Evolutionary conservation across 2,113 vertebrate species (phyloP).

Genomic region (Nothoprocta pentlandii): DNA sequence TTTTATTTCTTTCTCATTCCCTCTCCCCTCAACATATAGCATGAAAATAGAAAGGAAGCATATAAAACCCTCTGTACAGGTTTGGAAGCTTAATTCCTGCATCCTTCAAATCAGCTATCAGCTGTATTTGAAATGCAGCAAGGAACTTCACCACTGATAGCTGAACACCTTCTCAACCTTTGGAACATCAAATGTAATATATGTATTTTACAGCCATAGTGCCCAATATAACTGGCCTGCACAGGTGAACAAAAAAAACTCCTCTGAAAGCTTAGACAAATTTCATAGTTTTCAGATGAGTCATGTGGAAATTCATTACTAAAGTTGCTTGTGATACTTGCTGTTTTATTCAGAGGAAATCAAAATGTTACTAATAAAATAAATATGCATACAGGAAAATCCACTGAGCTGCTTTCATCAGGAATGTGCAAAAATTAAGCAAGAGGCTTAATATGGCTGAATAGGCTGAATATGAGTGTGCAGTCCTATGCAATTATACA

Average conservation of each 20-base stretch:
- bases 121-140: not conserved
- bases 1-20: not conserved
- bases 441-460: not conserved
- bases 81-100: not conserved
- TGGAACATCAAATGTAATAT: not conserved
- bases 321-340: not conserved
- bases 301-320: not conserved
- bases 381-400: not conserved
- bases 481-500: not conserved
- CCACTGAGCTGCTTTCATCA: not conserved
- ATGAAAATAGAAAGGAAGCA: not conserved
- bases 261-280: not conserved
- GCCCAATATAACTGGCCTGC: not conserved
- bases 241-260: not conserved
- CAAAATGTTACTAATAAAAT: not conserved
- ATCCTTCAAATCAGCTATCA: not conserved
- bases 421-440: not conserved
- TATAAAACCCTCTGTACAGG: not conserved
- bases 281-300: not conserved
- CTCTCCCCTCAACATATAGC: not conserved
- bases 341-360: not conserved
- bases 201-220: not conserved
- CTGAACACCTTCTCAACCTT: not conserved
- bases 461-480: not conserved
- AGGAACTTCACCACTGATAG: not conserved